These are phyloP conservation scores for Hyles vespertilio DNA, from an alignment of 1,140 invertebrate species.

Conservation along the genomic window DNA sequence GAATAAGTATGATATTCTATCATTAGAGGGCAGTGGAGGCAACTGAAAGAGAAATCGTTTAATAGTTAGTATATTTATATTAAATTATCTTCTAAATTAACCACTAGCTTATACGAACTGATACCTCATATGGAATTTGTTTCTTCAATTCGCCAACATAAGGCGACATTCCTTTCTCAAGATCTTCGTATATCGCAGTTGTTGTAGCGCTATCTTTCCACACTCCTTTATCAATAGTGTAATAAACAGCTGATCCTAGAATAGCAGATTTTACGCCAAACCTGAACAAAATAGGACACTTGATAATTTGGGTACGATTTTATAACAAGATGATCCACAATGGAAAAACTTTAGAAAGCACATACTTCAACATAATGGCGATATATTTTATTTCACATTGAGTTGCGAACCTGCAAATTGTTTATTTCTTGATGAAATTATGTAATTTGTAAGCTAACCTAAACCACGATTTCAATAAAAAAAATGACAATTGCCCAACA, in stretches of 20 bases:
- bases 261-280: conserved; percentile 75
- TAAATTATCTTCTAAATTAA: too few relatives aligned
- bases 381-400: conserved; percentile 1
- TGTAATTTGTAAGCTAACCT: conserved; percentile 28
- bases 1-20: conserved; percentile 66
- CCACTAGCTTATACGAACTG: background rate
- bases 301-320: background rate
- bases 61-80: too few relatives aligned
- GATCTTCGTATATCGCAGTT: conserved; percentile 65
- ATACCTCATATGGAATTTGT: conserved; percentile 76
- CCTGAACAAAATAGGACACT: conserved; percentile 38
- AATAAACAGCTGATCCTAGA: conserved; percentile 72
- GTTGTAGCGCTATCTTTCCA: conserved; percentile 76
- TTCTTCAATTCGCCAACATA: conserved; percentile 73
- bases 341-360: background rate
- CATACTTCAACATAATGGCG: conserved; percentile 34
- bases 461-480: conserved; percentile 3
- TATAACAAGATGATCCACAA: background rate
- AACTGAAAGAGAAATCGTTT: conserved; percentile 58
- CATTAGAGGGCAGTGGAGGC: conserved; percentile 73
- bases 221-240: conserved; percentile 75
- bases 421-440: conserved; percentile 25
- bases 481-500: background rate
- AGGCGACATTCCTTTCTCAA: conserved; percentile 71
- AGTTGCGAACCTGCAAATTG: background rate